Base-by-base conservation (phyloP, 2,113 vertebrate genomes). In the Hippocampus zosterae region DNA sequence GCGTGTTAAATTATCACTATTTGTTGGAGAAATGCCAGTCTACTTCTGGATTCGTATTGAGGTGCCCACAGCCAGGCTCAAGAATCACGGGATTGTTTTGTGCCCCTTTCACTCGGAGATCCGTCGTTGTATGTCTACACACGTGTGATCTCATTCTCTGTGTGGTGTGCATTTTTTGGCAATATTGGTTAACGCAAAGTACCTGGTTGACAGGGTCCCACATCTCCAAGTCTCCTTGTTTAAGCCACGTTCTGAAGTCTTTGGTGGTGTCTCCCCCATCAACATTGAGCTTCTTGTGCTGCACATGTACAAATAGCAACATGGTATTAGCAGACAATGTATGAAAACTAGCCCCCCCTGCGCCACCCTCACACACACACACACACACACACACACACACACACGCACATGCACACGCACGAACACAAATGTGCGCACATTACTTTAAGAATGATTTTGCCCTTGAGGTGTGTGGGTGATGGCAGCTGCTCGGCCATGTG, bases 171-270 rank as follows among this genome's bases (percentile, higher is more conserved):
- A 19, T 60, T 60, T 60, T 5, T 27, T 25, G 27, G 37, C 53
- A 40, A 55, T 56, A 5, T 56, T 8, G 37, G 25, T 29, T 1
- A 15, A 13, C 3, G 25, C 4, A 21, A 64, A 18, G 37, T 92
- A 98, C 97, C 96, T 96, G 91, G 80, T 98, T 95, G n/a, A 99
- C 96, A 50, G 95, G 89, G 61, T 99, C 97, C 97, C 96, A 98
- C 92, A 98, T 97, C 73, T 92, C 94, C 73, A 99, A 92, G 46
- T 97, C 95, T 40, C 96, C 97, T 71, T 96, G 94, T 48, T 92
- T 93, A 74, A 89, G 94, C 80, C 79, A 93, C 92, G 81, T 95
- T 89, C 77, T 84, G 37, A 89, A 73, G 41, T 95, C 93, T 27
- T 94, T 95, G 41, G 82, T 93, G 77, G 83, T 87, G 33, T 76